Conservation (phyloP, 2,113 vertebrate species). For the Spea multiplicata region DNA sequence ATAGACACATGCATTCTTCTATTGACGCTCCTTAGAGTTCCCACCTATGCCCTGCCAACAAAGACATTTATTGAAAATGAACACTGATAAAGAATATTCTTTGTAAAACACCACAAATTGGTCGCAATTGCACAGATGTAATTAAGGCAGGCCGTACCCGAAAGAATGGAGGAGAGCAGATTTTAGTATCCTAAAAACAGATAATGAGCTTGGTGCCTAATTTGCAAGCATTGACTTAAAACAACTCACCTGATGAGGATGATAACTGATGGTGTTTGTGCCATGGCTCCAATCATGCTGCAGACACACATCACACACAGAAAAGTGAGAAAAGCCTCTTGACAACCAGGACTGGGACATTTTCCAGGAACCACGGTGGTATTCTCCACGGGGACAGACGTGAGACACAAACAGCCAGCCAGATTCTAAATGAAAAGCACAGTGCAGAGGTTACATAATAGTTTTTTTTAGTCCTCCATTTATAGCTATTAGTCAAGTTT, state of each 20-base stretch:
- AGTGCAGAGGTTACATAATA: constrained; percentile 26
- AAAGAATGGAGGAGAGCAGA: too few species aligned
- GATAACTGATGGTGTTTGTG: constrained; percentile 95
- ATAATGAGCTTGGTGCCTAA: too few species aligned
- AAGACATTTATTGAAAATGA: too few species aligned
- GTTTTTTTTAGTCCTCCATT: background rate
- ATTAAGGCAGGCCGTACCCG: too few species aligned
- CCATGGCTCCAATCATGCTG: constrained; percentile 97
- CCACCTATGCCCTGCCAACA: too few species aligned
- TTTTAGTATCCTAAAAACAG: too few species aligned
- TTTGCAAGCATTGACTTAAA: background rate
- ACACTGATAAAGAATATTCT: too few species aligned
- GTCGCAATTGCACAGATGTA: too few species aligned
- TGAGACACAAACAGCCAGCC: constrained; percentile 83
- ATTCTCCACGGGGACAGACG: constrained; percentile 62
- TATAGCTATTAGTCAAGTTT: constrained; percentile 16
- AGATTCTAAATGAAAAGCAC: constrained; percentile 76
- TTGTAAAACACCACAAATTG: too few species aligned
- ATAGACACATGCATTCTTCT: too few species aligned
- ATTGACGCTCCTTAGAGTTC: too few species aligned
- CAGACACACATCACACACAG: constrained; percentile 94
- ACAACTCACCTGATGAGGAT: constrained; percentile 87
- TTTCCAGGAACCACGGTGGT: constrained; percentile 84
- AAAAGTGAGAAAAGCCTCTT: constrained; percentile 93
- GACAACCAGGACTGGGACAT: constrained; percentile 87